Evolutionary conservation across 2,888 invertebrate genomes (phyloP), one percentile per base, ranked within the genome.

Genomic region (Agrilus cyanescens): DNA sequence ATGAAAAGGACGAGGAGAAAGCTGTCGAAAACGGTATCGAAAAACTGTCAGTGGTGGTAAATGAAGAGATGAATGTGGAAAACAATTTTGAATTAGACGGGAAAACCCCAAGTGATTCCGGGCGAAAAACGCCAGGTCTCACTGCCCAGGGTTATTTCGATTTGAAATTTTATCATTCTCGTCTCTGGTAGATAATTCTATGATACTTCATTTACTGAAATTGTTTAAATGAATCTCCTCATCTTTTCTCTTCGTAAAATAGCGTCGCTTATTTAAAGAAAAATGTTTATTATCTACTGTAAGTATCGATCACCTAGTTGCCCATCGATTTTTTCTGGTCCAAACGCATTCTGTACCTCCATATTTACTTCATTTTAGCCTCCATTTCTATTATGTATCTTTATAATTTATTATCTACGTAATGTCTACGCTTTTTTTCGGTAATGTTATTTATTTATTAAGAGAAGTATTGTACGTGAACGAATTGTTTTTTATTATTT

Each of bases 121-220:
- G 63, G 62, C 61, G 58, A 44, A 66, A 66, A 46, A 63, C 61
- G 32, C 62, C 67, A 30, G 63, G 62, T 53, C 54, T 68, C 38
- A 80, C 81, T 14, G 76, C 77, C 38, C 75, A 76, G 56, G 82
- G 80, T 34, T 82, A 75, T 62, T 75, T 83, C 53, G 84, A 85
- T 66, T 71, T 85, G 34, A 85, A 85, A 60, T 84, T 82, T 66
- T 82, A 81, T 63, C 84, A 84, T 65, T 83, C 81, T 56, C 80
- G 78, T 54, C 70, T 85, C 54, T 85, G 85, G 85, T 85, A 80
- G 59, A 56, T 45, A 14, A 13, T n/a, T n/a, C 15, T 4, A 31
- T n/a, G 6, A 8, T 37, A 14, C 14, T 3, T 15, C 2, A 33
- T 33, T 33, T 15, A 7, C 14, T 2, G 7, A 33, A 33, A 12